Base-by-base conservation (phyloP, 64 coral and sea anemone genomes). In the Montipora foliosa region DNA sequence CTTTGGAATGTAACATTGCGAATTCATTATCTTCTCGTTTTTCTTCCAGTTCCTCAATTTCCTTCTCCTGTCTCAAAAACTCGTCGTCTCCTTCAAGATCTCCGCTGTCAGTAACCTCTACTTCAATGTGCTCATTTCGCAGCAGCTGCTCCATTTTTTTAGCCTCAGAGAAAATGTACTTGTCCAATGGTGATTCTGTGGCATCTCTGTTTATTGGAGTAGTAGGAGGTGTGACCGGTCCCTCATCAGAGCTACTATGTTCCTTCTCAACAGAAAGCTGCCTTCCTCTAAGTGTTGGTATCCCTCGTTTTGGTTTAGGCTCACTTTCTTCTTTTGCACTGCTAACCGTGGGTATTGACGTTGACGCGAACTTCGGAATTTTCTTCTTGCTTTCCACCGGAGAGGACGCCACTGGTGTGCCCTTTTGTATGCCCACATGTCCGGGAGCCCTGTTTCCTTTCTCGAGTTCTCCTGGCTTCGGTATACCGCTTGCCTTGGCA, bases 161-260 rank as follows among this genome's bases (percentile, higher is more conserved):
- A 48, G 96, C 96, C 73, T 98, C 96, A 4, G 92, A 66, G 61
- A 94, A 91, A 74, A 98, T 98, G 74, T 95, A 92, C 46, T 98
- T 95, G 17, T 98, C 93, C 46, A 98, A 84, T 2, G 93, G 93
- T 14, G 93, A 95, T 3, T 94, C 89, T 79, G 47, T 15, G 51
- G 50, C 13, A 24, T 57, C 80, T 8, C 84, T 47, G 14, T 21
- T 29, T 60, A 60, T 76, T 47, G 29, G 68, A 22, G 92, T 85
- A 7, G 52, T 85, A 12, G 92, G 92, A 45, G 92, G 74, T 1
- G 82, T 81, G 15, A 76, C 75, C 12, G 81, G 83, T 55, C 61
- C 61, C 15, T 71, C 87, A 15, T 48, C 76, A 17, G 52, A 53
- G 44, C 25, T 69, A 3, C 59, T 51, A 2, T 37, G 15, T 24